Evolutionary conservation across 2,797 vertebrate species (phyloP).

Genomic region (Chelmon rostratus): DNA sequence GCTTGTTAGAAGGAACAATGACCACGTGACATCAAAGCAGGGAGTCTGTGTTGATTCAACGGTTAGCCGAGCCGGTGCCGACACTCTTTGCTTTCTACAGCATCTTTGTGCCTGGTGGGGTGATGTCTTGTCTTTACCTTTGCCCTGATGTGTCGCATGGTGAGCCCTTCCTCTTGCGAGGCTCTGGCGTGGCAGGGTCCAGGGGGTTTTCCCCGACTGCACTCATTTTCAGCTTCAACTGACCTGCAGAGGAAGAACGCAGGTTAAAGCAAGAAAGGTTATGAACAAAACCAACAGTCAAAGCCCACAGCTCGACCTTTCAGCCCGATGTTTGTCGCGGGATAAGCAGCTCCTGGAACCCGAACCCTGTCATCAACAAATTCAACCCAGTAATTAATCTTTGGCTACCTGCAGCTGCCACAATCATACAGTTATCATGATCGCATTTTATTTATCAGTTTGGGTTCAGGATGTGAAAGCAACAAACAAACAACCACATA

Average conservation of each 20-base stretch:
- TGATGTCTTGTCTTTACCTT: slow-evolving; percentile 82
- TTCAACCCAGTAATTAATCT: neutral
- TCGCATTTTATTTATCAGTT: neutral
- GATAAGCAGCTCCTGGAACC: neutral
- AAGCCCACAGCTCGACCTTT: neutral
- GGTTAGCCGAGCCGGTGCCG: neutral
- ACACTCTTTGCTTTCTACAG: neutral
- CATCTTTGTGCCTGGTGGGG: too few relatives aligned
- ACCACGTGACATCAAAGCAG: neutral
- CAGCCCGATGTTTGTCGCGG: neutral
- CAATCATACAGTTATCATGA: neutral
- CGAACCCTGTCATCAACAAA: neutral
- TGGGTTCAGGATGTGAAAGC: neutral
- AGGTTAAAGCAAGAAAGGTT: neutral
- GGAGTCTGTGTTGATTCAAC: too few relatives aligned
- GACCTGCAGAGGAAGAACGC: slow-evolving; percentile 80
- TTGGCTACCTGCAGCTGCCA: neutral
- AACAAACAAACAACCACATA: neutral
- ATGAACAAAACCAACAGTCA: neutral
- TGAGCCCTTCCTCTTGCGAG: slow-evolving; percentile 94
- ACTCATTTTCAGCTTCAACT: slow-evolving; percentile 94
- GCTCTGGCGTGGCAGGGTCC: slow-evolving; percentile 91
- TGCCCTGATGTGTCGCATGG: slow-evolving; percentile 93
- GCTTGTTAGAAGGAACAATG: neutral
- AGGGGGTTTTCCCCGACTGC: slow-evolving; percentile 93